Percentiles rank a stretch among this genome's conserved stretches.
Evolutionary conservation across 2,888 invertebrate species (phyloP).

Genomic region (Coelinius sp.): DNA sequence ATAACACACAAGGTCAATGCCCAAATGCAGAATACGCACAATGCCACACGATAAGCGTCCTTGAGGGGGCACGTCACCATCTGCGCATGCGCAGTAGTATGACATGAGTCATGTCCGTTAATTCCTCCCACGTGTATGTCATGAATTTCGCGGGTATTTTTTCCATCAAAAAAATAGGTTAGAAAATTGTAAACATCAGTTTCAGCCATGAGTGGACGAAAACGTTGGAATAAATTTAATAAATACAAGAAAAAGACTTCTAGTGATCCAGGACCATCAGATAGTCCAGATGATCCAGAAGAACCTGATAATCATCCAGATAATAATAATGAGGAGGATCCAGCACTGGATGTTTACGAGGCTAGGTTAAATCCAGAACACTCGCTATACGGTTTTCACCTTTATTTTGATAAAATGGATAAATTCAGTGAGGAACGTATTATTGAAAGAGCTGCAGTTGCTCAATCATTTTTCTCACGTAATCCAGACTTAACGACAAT

Average conservation of each 20-base stretch:
- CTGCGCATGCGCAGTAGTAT: background rate
- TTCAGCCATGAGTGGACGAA: background rate
- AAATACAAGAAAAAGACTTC: background rate
- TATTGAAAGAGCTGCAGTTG: conserved; percentile 72
- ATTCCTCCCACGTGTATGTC: too few relatives aligned
- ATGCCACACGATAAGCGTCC: too few relatives aligned
- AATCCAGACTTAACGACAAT: conserved; percentile 72
- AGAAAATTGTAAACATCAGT: background rate
- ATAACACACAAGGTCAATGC: background rate
- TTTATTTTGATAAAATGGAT: conserved; percentile 19
- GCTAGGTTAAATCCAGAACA: background rate
- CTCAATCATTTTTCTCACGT: conserved; percentile 74
- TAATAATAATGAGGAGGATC: background rate
- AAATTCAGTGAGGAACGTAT: conserved; percentile 67
- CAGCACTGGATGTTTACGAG: conserved; percentile 1
- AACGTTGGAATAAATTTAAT: background rate
- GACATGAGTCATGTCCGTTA: too few relatives aligned
- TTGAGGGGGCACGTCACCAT: background rate
- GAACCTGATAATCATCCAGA: background rate
- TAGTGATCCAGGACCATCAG: background rate
- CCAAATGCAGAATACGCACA: background rate
- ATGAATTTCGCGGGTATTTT: background rate
- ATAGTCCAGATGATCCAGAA: background rate
- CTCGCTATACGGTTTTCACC: background rate
- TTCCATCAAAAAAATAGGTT: background rate